Base-by-base conservation (phyloP, 2,888 invertebrate species). In the Heteromurus nitidus region DNA sequence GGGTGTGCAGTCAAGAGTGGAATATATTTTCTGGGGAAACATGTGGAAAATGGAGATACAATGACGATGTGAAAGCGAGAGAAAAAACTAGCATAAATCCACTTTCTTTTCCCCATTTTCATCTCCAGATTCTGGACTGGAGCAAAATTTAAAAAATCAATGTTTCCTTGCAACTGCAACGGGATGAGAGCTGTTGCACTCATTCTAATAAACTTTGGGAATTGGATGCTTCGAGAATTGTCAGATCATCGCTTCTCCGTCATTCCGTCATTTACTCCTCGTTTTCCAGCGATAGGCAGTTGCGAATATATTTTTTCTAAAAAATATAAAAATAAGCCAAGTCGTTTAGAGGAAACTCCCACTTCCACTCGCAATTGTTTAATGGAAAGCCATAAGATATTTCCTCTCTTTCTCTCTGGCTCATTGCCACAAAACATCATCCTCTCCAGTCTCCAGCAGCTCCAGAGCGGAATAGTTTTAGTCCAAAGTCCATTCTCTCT, bases 241-340 rank as follows among this genome's bases (percentile, higher is more conserved):
- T n/a, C n/a, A n/a, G n/a, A n/a, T n/a, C n/a, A n/a, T n/a, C n/a
- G n/a, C n/a, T n/a, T n/a, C n/a, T n/a, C n/a, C 22, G 50, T 50
- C 50, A n/a, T 50, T 50, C 20, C 22, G 18, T 50, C 50, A 50
- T 50, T 50, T 50, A 20, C 50, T 50, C 50, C 50, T 50, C 50
- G 50, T 50, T 20, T 20, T 20, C 22, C 22, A 50, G 44, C 44
- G 13, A 2, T 44, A 2, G 13, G 11, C 44, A n/a, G 44, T n/a
- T 44, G 20, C 5, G n/a, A 50, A 22, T n/a, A n/a, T n/a, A n/a
- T n/a, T n/a, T n/a, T 20, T 50, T 50, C 22, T 13, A 20, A 22
- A 20, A 50, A 50, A 50, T 20, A 50, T n/a, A n/a, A n/a, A n/a
- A n/a, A n/a, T n/a, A n/a, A n/a, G n/a, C n/a, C n/a, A n/a, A n/a